Base-by-base conservation (phyloP, 2,113 vertebrate genomes). In the Agapornis roseicollis region DNA sequence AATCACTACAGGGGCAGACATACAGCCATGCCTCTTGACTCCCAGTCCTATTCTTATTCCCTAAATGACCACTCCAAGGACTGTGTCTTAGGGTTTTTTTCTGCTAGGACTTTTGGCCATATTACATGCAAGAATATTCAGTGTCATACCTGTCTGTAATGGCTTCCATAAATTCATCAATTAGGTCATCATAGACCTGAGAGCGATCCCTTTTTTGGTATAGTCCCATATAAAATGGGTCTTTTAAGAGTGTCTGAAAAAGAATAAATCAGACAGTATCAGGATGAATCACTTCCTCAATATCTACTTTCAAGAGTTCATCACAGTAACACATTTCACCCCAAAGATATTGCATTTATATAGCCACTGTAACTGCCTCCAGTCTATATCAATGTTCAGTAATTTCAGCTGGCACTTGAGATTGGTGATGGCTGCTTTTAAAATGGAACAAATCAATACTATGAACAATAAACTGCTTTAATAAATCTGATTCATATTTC, bases 121-220 rank as follows among this genome's bases (percentile, higher is more conserved):
- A 5, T 71, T 39, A 55, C 3, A 0, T 3, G 41, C 25, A 35
- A 39, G 46, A 35, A 56, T 17, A 11, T 39, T 37, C 27, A 12
- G 11, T 12, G 52, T 5, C 72, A 11, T 97, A 99, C 98, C 99
- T 99, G 65, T 99, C 98, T 56, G 99, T 99, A 28, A 99, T 98
- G 41, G 99, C 99, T 64, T 99, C 99, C 99, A 99, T 99, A 71
- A 99, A 99, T 73, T 99, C 99, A 79, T 99, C 99, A 24, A 99
- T 99, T 23, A 99, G 98, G 47, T 99, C 99, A 6, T 99, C 99
- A 7, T 99, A 99, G 28, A 98, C 97, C 74, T 99, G 98, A 0
- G 99, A 99, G 58, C 98, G 98, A 74, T 99, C 99, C 55, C 99
- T 97, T 93, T 98, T 99, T 92, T 99, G 99, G 96, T 99, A 99